phyloP scores from a whole-genome alignment of 2,888 invertebrate genomes.

The Dryococelus australis region DNA sequence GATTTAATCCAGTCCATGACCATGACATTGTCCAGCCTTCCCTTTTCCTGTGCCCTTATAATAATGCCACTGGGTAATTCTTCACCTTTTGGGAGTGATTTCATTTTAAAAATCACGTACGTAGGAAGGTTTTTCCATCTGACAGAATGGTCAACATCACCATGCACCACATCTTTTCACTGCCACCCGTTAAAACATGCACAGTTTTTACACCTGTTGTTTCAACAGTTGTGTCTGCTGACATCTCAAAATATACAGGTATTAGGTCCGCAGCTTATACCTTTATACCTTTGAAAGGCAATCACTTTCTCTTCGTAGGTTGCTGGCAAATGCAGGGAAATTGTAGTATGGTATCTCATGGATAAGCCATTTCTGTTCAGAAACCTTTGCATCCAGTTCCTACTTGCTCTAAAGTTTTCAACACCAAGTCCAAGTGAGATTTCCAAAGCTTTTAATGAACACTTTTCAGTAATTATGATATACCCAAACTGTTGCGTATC shows the following conservation, averaged over 20 bases:
- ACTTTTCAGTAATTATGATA: no score
- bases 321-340: no score
- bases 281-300: no score
- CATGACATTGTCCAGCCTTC: not conserved
- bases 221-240: constrained; percentile 17
- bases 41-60: not conserved
- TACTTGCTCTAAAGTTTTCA: no score
- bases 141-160: not conserved
- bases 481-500: no score
- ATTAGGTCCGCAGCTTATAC: not conserved
- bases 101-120: constrained; percentile 13
- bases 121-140: constrained; percentile 18
- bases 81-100: not conserved
- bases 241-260: constrained; percentile 27
- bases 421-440: no score
- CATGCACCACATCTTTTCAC: not conserved
- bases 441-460: no score
- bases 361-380: no score
- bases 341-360: no score
- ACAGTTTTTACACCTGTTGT: constrained; percentile 30
- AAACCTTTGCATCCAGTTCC: no score
- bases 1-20: not conserved
- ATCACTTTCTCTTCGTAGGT: no score
- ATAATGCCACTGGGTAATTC: not conserved
- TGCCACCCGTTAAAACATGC: not conserved